phyloP scores from a whole-genome alignment of 2,113 vertebrate genomes.

The Nanorana parkeri region DNA sequence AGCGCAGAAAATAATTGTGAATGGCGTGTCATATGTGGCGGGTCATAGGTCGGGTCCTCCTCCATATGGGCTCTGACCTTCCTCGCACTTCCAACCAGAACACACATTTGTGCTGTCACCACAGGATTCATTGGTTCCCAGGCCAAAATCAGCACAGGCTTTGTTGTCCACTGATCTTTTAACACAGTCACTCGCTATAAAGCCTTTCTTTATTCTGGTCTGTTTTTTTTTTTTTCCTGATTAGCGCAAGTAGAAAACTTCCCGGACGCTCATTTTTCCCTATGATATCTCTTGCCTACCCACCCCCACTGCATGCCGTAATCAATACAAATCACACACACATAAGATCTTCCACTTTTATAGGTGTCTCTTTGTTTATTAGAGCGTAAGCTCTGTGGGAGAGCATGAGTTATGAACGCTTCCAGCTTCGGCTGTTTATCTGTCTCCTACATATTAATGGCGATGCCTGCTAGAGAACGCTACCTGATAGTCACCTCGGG shows the following conservation, averaged over 20 bases:
- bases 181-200: neutral
- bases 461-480: too few species aligned
- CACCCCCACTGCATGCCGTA: too few species aligned
- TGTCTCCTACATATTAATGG: too few species aligned
- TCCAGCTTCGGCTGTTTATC: too few species aligned
- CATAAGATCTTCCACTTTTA: too few species aligned
- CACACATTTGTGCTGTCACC: neutral
- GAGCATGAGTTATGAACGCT: too few species aligned
- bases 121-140: neutral
- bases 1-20: neutral
- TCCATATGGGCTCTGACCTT: conserved; percentile 4
- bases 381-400: neutral
- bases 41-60: conserved; percentile 18
- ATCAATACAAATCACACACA: too few species aligned
- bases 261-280: too few species aligned
- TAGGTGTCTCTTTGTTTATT: neutral
- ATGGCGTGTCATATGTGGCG: neutral
- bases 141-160: neutral
- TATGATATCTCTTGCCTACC: too few species aligned
- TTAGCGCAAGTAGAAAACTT: too few species aligned
- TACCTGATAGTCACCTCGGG: too few species aligned
- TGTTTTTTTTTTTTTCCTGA: too few species aligned
- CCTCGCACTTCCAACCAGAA: neutral
- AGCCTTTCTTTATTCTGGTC: neutral
- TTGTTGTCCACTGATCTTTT: neutral